Conservation (phyloP, 2,797 vertebrate genomes). For the Trachops cirrhosus region DNA sequence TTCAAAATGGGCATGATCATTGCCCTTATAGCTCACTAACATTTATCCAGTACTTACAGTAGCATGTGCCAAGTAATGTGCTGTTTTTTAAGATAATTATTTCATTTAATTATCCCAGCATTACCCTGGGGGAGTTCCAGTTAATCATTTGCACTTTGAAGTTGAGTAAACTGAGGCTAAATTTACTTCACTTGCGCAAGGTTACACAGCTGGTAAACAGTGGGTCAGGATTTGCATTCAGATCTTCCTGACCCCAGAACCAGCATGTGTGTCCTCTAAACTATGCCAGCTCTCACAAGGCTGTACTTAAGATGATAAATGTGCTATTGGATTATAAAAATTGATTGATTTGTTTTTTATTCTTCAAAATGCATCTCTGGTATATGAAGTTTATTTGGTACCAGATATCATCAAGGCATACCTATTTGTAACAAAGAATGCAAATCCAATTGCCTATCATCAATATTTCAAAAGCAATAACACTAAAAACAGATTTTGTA, state of each 20-base stretch:
- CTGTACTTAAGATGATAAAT: slow-evolving; percentile 32
- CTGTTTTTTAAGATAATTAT: not conserved
- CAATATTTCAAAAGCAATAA: slow-evolving; percentile 44
- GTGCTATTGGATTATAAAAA: not conserved
- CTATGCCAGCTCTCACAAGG: not conserved
- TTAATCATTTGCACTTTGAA: not conserved
- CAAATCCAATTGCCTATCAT: slow-evolving; percentile 4
- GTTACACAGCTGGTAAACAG: not conserved
- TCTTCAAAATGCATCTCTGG: slow-evolving; percentile 25
- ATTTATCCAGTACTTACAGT: not conserved
- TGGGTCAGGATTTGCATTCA: not conserved
- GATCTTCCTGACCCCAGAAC: not conserved
- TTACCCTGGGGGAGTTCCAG: not conserved
- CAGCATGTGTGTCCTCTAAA: not conserved
- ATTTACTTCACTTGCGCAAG: not conserved
- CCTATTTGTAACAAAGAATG: slow-evolving; percentile 48
- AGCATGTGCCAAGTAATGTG: not conserved
- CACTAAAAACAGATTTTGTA: not conserved
- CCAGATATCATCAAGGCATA: slow-evolving; percentile 8
- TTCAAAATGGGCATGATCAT: not conserved
- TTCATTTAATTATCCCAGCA: not conserved
- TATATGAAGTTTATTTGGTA: slow-evolving; percentile 26
- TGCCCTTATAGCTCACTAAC: not conserved
- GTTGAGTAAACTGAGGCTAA: not conserved
- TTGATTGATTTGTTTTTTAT: slow-evolving; percentile 43